A percentile compares a stretch with the other conserved stretches of the same genome.
Conservation (phyloP, 2,888 invertebrate species). For the Lampropteryx suffumata region DNA sequence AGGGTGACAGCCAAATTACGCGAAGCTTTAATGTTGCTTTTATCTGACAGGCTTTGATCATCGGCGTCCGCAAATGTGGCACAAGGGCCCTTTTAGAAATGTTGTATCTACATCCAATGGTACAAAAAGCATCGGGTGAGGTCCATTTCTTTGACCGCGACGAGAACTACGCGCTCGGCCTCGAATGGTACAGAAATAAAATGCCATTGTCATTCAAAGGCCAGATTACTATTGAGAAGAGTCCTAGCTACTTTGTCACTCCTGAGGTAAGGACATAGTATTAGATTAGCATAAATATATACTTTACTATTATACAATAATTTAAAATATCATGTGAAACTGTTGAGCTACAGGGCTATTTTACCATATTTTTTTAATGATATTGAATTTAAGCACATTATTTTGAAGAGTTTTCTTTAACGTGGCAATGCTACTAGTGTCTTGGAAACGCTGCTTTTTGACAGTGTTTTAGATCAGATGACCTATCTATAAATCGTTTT, state of each 20-base stretch:
- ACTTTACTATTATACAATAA: too few relatives aligned
- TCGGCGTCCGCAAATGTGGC: conserved; percentile 98
- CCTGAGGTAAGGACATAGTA: conserved; percentile 84
- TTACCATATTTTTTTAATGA: too few relatives aligned
- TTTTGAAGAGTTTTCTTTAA: too few relatives aligned
- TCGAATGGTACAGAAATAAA: conserved; percentile 97
- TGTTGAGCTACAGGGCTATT: too few relatives aligned
- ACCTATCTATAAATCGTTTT: too few relatives aligned
- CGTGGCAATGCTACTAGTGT: too few relatives aligned
- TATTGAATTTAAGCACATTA: too few relatives aligned
- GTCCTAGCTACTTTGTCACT: conserved; percentile 98
- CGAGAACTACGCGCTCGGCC: conserved; percentile 94
- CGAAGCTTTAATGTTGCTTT: conserved; percentile 23
- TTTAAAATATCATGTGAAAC: too few relatives aligned
- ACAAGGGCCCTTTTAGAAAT: conserved; percentile 98
- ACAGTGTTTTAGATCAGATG: too few relatives aligned
- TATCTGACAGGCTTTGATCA: conserved; percentile 88
- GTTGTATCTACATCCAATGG: conserved; percentile 95
- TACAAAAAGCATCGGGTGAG: conserved; percentile 96
- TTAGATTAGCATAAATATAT: too few relatives aligned
- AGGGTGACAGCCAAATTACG: conserved; percentile 19
- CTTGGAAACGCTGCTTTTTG: too few relatives aligned
- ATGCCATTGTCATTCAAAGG: conserved; percentile 97
- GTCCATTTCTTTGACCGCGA: conserved; percentile 98
- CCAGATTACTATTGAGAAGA: conserved; percentile 98